Base-by-base conservation (phyloP, 2,113 vertebrate species). In the Reinhardtius hippoglossoides region DNA sequence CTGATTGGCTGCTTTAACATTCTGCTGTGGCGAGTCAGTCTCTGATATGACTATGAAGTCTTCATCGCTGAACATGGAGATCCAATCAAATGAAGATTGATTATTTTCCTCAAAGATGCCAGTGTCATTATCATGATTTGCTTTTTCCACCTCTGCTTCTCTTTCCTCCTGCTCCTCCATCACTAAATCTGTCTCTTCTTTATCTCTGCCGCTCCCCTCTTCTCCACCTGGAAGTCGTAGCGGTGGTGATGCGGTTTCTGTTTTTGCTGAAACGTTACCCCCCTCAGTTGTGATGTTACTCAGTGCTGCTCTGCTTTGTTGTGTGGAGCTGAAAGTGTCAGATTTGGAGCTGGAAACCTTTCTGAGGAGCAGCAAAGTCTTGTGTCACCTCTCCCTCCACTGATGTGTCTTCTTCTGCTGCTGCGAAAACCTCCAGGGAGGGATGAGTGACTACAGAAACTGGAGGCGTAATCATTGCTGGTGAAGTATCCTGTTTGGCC, bases 1-100 rank as follows among this genome's bases (percentile, higher is more conserved):
- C 23, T 73, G 80, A 58, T 40, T 78, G 24, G 52, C 40, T 70
- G 59, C 27, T 66, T 67, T 6, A 55, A 27, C 61, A 61, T 44
- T 37, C 68, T 76, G 68, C 23, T 52, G 60, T 61, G 74, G 31
- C 0, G 67, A 58, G 63, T 79, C 68, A 57, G n/a, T 55, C 61
- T 80, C 74, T 68, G 73, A 63, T 58, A 76, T 69, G 72, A 71
- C 24, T 5, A 21, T 27, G 3, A 56, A 15, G 21, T 61, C 73
- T 67, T 37, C 68, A 20, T 42, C 42, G 24, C 20, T 62, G 3
- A 59, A 16, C 18, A 71, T 50, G 44, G 42, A 27, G 6, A 44
- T 73, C 62, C 16, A 42, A 20, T 87, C 66, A n/a, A 64, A 37
- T 40, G 69, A 83, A 21, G 65, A 16, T 35, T 58, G 56, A 69